Evolutionary conservation across 2,113 vertebrate genomes (phyloP).

Genomic region (Microtus pennsylvanicus): DNA sequence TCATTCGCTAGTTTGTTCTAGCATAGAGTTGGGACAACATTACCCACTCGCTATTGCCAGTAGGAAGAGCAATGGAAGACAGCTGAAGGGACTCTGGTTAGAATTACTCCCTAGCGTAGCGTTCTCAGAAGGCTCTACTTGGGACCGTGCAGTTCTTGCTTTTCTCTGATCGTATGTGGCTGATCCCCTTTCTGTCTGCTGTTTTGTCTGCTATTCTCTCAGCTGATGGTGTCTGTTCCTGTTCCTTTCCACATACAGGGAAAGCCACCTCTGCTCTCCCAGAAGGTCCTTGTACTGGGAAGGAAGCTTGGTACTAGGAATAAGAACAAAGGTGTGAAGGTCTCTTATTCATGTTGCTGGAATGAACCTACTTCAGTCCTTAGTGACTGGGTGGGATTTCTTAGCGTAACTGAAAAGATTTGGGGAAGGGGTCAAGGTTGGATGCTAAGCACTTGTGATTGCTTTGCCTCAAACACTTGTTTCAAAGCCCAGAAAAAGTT

Average conservation of each 20-base stretch:
- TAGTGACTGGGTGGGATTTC: neutral
- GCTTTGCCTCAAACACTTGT: neutral
- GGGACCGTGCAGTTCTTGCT: neutral
- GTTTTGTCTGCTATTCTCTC: neutral
- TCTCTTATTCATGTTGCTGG: neutral
- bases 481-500: neutral
- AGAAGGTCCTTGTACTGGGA: neutral
- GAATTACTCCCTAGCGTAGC: neutral
- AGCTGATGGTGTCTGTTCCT: neutral
- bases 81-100: neutral
- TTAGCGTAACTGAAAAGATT: neutral
- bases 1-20: neutral
- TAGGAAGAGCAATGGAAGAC: neutral
- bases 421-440: neutral
- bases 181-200: neutral
- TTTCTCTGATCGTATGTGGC: neutral
- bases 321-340: neutral
- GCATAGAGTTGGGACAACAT: neutral
- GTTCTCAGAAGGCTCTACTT: neutral
- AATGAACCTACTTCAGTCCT: neutral
- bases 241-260: neutral
- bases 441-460: neutral
- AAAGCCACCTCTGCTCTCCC: neutral
- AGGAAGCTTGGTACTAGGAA: neutral
- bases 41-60: neutral